These are phyloP conservation scores for Furcifer pardalis DNA, from an alignment of 2,797 vertebrate species.

Conservation along the genomic window DNA sequence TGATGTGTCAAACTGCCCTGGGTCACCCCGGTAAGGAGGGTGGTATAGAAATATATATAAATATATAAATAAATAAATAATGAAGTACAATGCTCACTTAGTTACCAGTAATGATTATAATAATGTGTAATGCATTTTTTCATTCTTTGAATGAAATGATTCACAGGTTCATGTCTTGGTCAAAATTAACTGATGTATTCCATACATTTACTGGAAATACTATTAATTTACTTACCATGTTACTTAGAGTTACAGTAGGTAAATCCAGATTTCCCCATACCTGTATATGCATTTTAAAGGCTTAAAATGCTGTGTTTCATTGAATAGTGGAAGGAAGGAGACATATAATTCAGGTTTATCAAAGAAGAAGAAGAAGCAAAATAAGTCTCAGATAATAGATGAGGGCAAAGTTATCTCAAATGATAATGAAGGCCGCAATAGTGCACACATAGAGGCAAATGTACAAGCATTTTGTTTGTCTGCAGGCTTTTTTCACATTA, in stretches of 20 bases:
- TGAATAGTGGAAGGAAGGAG: neutral
- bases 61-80: conserved; percentile 1
- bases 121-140: neutral
- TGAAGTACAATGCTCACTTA: neutral
- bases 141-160: neutral
- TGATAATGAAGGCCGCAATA: no score
- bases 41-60: no score
- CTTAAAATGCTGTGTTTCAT: neutral
- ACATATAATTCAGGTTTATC: neutral
- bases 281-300: neutral
- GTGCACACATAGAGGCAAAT: no score
- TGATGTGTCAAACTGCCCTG: no score
- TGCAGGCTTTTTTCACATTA: no score
- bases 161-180: neutral
- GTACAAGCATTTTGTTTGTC: no score
- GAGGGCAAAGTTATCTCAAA: no score
- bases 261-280: neutral
- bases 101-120: neutral
- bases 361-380: neutral
- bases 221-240: neutral
- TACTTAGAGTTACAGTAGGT: neutral
- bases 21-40: no score
- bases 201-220: neutral
- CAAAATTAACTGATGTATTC: neutral
- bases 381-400: no score